Base-by-base conservation (phyloP, 2,888 invertebrate genomes). In the Drosophila niveifrons region DNA sequence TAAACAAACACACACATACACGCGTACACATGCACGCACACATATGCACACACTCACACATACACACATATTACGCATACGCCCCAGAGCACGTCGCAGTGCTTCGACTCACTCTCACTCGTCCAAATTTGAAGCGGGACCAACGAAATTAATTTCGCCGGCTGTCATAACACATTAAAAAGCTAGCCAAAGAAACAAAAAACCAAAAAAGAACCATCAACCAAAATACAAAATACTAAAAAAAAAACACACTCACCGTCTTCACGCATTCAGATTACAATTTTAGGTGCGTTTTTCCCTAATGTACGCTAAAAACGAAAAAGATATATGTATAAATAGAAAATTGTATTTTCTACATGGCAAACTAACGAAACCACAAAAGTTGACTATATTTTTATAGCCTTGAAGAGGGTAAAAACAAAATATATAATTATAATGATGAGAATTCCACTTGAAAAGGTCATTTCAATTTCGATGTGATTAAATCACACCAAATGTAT, bases 81-180 rank as follows among this genome's bases (percentile, higher is more conserved):
- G 75, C 58, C 71, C n/a, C 52, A n/a, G 52, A 66, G 71, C 71
- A 74, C 75, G 68, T 74, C 68, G 48, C 52, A 31, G 41, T 23
- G 23, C 23, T 23, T 6, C 23, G 44, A 28, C 52, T 28, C 23
- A 4, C 10, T 57, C 43, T 17, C 69, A 68, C 23, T 23, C 23
- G 23, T 34, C 11, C 34, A 48, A 58, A 58, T 59, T 55, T 39
- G 58, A 72, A 72, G 75, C 75, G 55, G 61, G 46, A 44, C 55
- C 62, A 70, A 75, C 59, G 29, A 75, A 72, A 75, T 69, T 72
- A 36, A 75, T 75, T 72, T 72, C 36, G 51, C 59, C 69, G 72
- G 52, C 75, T 75, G 72, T 56, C 72, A 70, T 61, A 61, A 61
- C 52, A 75, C 75, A 72, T 75, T 75, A 68, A 75, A 59, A 67